Base-by-base conservation (phyloP, 1,140 invertebrate species). In the Drosophila auraria region DNA sequence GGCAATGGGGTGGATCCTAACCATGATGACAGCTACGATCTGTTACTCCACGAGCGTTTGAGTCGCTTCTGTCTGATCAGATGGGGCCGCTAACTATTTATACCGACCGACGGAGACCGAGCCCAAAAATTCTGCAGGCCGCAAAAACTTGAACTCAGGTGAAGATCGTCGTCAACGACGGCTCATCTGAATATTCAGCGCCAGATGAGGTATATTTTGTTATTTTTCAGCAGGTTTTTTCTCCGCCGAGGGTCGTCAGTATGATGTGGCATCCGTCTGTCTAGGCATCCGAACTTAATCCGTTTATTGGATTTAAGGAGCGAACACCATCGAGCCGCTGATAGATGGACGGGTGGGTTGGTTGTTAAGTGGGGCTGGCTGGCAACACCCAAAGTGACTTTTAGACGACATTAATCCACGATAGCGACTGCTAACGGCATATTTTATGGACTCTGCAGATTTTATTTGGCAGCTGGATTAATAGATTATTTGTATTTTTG, bases 21-120 rank as follows among this genome's bases (percentile, higher is more conserved):
- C 84, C 83, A 87, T 87, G 61, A 75, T 69, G 71, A 40, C 75
- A 71, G 63, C 68, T 71, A 45, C 63, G 64, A 71, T 71, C 64
- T 71, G 68, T 66, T 82, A 72, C 65, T 82, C 66, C 79, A 76
- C 76, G 72, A 83, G 77, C 62, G 66, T n/a, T 54, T 65, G 65
- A 75, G 62, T 78, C 30, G 80, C 80, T 87, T 87, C 84, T 87
- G 84, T 45, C 66, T 64, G 50, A 47, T 57, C 14, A 14, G 4
- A n/a, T 40, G 15, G 20, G 45, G 82, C 47, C 59, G 50, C 62
- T 54, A 65, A 78, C 73, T 84, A 84, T 84, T 84, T 84, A 84
- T 84, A 84, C 82, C 36, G 3, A 42, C 5, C 56, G 45, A 38
- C 25, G 68, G 58, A 61, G 57, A 27, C 33, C 61, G n/a, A 56